A percentile compares a stretch with the other conserved stretches of the same genome.
Conservation (phyloP, 2,113 vertebrate species). For the Pithys albifrons region DNA sequence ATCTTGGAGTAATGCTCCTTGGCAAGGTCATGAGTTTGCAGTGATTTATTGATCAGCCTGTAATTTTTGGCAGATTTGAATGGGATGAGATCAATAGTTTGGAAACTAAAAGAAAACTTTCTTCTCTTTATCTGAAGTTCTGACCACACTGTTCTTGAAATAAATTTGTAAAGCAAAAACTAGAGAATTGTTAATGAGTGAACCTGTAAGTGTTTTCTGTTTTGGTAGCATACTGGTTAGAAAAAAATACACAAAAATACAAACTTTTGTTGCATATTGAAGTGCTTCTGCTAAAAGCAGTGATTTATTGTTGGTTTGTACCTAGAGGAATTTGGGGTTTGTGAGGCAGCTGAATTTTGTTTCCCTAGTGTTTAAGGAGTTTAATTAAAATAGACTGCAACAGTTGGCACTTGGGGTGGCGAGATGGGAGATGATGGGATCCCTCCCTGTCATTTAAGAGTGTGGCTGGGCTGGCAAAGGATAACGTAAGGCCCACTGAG, state of each 20-base stretch:
- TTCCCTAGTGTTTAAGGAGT: background rate
- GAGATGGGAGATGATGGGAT: fast-evolving
- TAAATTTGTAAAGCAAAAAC: background rate
- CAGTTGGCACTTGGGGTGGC: fast-evolving
- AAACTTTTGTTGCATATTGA: background rate
- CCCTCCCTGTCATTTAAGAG: background rate
- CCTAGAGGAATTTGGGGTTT: background rate
- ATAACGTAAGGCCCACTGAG: background rate
- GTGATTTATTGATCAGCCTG: background rate
- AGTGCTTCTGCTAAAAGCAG: background rate
- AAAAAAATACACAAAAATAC: background rate
- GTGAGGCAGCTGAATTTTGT: background rate
- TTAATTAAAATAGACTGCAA: background rate
- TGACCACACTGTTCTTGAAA: background rate
- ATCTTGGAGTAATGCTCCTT: background rate
- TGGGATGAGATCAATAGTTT: background rate
- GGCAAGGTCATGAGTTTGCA: background rate
- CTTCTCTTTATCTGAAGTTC: background rate
- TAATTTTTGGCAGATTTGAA: background rate
- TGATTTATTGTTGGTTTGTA: background rate
- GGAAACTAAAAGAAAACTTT: background rate
- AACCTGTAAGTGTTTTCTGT: background rate
- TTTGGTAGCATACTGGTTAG: background rate
- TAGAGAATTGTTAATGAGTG: background rate
- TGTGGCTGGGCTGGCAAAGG: fast-evolving